These are phyloP conservation scores for Dysdera silvatica DNA, from an alignment of 1,140 invertebrate species.

Conservation along the genomic window DNA sequence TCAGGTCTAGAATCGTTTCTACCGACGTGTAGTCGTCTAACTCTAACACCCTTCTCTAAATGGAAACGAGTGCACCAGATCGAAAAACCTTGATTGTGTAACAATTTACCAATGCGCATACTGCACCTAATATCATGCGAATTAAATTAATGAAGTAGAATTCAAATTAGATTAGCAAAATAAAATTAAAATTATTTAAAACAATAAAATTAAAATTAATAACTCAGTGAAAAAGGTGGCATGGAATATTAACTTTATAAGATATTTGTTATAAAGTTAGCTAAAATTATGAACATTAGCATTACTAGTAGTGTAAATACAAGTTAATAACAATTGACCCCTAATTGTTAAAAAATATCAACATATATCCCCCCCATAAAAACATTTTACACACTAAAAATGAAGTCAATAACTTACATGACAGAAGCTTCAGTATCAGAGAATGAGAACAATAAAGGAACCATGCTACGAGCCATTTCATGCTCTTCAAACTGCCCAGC, in stretches of 20 bases:
- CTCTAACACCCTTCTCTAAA: slow-evolving; percentile 62
- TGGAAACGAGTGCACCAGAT: slow-evolving; percentile 78
- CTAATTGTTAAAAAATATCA: too few species aligned
- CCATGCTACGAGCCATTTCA: slow-evolving; percentile 80
- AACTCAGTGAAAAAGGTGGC: too few species aligned
- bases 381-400: too few species aligned
- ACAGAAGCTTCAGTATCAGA: slow-evolving; percentile 62
- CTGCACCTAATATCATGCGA: slow-evolving; percentile 40
- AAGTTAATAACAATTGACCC: too few species aligned
- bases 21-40: slow-evolving; percentile 57
- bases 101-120: slow-evolving; percentile 62
- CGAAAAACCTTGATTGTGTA: slow-evolving; percentile 56
- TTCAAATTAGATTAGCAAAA: too few species aligned
- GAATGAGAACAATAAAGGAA: slow-evolving; percentile 90
- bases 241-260: too few species aligned
- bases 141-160: neutral
- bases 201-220: too few species aligned
- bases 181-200: neutral
- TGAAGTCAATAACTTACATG: slow-evolving; percentile 5
- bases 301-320: too few species aligned
- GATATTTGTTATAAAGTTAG: too few species aligned
- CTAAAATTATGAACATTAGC: too few species aligned
- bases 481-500: slow-evolving; percentile 93
- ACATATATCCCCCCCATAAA: too few species aligned
- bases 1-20: slow-evolving; percentile 48